phyloP scores from a whole-genome alignment of 2,113 vertebrate genomes.

The Montifringilla adamsi region DNA sequence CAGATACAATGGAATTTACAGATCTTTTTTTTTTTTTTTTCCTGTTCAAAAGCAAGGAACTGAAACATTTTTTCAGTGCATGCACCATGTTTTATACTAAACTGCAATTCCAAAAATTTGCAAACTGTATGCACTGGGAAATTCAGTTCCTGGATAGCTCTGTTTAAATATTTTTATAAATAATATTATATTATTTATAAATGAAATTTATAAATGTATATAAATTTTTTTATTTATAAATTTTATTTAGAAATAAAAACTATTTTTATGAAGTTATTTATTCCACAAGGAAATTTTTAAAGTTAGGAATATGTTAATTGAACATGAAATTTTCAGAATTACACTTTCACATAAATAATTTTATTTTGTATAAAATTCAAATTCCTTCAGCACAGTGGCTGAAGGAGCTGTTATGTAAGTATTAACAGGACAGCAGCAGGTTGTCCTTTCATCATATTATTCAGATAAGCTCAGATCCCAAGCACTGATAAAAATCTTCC shows the following conservation, averaged over 20 bases:
- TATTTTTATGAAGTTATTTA: not conserved
- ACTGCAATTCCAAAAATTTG: not conserved
- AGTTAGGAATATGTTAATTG: not conserved
- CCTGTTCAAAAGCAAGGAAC: not conserved
- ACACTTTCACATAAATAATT: not conserved
- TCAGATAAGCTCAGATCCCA: not conserved
- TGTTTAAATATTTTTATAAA: not conserved
- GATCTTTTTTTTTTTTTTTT: not conserved
- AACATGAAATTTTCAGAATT: not conserved
- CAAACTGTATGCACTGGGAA: not conserved
- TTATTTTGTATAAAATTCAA: not conserved
- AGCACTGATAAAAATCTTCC: not conserved
- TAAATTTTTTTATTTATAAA: too few species aligned
- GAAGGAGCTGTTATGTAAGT: not conserved
- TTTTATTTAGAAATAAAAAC: not conserved
- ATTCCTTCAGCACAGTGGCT: not conserved
- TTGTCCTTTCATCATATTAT: not conserved
- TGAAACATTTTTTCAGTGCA: not conserved
- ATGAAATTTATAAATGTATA: not conserved
- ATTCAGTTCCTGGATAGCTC: not conserved
- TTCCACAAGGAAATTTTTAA: not conserved
- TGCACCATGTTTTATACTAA: not conserved
- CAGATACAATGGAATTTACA: not conserved
- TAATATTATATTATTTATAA: too few species aligned
- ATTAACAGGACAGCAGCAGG: not conserved